Conservation (phyloP, 2,888 invertebrate species). For the Morpho achilles region DNA sequence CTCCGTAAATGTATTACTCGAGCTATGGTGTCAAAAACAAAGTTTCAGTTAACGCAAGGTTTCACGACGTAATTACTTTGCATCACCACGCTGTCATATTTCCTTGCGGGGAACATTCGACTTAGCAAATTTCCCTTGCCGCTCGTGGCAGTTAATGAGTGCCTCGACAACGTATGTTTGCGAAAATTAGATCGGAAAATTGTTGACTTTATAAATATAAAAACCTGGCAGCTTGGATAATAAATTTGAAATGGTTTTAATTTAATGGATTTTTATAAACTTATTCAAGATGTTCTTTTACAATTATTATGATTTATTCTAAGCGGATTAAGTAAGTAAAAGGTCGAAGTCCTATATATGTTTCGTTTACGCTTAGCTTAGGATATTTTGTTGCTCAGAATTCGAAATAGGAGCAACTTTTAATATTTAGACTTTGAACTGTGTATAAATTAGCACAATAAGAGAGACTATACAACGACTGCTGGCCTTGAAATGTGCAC, state of each 20-base stretch:
- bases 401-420: no score
- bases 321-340: no score
- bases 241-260: background rate
- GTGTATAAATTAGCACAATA: no score
- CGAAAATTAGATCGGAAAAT: background rate
- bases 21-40: conserved; percentile 9
- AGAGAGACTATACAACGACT: no score
- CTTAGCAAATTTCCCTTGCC: conserved; percentile 13
- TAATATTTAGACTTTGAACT: no score
- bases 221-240: background rate
- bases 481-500: no score
- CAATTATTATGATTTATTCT: no score
- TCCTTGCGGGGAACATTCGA: conserved; percentile 5
- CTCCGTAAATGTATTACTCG: conserved; percentile 9
- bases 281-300: no score
- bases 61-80: conserved; percentile 10
- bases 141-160: conserved; percentile 8
- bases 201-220: background rate
- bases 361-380: no score
- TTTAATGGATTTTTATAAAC: background rate
- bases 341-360: no score
- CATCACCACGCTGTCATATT: conserved; percentile 7
- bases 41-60: conserved; percentile 14
- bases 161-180: conserved; percentile 6
- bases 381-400: no score